These are phyloP conservation scores for Rotaria macrura DNA, from an alignment of 2,888 invertebrate genomes.

Conservation along the genomic window DNA sequence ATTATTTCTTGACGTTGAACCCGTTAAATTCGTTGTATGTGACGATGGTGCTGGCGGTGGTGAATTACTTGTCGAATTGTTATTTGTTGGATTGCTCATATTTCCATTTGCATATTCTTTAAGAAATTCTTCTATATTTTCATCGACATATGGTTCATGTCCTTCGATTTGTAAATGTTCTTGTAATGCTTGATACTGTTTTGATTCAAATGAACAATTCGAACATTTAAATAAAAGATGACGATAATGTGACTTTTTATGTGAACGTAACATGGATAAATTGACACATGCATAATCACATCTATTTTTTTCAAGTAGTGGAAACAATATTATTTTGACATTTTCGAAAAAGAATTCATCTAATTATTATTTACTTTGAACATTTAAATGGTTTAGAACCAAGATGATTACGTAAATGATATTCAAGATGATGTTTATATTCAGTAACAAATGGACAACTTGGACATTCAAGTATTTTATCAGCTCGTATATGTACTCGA, in stretches of 20 bases:
- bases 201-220: conserved; percentile 31
- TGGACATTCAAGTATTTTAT: conserved; percentile 77
- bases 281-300: conserved; percentile 64
- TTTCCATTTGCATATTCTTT: conserved; percentile 4
- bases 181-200: conserved; percentile 31
- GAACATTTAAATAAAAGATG: conserved; percentile 27
- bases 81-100: not conserved
- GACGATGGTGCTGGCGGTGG: not conserved
- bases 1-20: not conserved
- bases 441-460: conserved; percentile 94
- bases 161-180: conserved; percentile 26
- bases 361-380: conserved; percentile 53
- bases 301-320: not conserved
- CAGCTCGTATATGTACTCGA: conserved; percentile 75
- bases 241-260: conserved; percentile 73
- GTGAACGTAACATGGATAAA: conserved; percentile 96
- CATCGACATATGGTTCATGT: not conserved
- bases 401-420: conserved; percentile 83
- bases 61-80: not conserved
- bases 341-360: not conserved
- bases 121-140: conserved; percentile 11
- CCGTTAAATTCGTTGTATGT: not conserved
- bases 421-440: conserved; percentile 94
- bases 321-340: not conserved
- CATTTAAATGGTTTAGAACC: conserved; percentile 92